Base-by-base conservation (phyloP, 2,888 invertebrate species). In the Smittia sp. region DNA sequence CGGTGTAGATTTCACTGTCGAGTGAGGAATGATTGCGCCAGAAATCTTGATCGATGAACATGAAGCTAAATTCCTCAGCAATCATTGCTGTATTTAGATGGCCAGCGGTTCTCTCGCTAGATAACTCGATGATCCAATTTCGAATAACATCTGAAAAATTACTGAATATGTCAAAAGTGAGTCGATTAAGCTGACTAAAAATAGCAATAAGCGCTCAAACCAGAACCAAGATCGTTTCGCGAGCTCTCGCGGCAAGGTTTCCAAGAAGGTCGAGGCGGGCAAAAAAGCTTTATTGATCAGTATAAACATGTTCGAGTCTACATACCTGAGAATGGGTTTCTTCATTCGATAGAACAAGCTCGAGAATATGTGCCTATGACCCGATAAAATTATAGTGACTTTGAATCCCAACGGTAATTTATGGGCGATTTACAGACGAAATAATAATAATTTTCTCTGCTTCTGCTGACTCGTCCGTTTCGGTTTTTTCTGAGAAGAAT, bases 161-260 rank as follows among this genome's bases (percentile, higher is more conserved):
- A 32, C 54, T n/a, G 54, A 70, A 70, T 54, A 25, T 15, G 18
- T 25, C 69, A 11, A 24, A 25, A 24, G 24, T 54, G 18, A 6
- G 27, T 52, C n/a, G 15, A 22, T 11, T 52, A 58, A 58, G 2
- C n/a, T 4, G 20, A n/a, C 18, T 58, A 58, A 58, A 58, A 58
- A 58, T 58, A 58, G 58, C 20, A 22, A 58, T 22, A 58, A 58
- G 7, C 58, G 58, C 20, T 58, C n/a, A 15, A 46, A 46, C 38
- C 46, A 68, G 39, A 68, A 68, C n/a, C 24, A 20, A 58, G 32
- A 32, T 32, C 32, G 32, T 32, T 32, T 32, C 9, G 32, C 46
- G 46, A 46, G 58, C 22, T 38, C 7, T 58, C 58, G 22, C 25
- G 73, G 73, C 73, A 65, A 73, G 73, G 73, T 46, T 73, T 73